Evolutionary conservation across 2,797 vertebrate genomes (phyloP).

Genomic region (Hafferia zeledoni): DNA sequence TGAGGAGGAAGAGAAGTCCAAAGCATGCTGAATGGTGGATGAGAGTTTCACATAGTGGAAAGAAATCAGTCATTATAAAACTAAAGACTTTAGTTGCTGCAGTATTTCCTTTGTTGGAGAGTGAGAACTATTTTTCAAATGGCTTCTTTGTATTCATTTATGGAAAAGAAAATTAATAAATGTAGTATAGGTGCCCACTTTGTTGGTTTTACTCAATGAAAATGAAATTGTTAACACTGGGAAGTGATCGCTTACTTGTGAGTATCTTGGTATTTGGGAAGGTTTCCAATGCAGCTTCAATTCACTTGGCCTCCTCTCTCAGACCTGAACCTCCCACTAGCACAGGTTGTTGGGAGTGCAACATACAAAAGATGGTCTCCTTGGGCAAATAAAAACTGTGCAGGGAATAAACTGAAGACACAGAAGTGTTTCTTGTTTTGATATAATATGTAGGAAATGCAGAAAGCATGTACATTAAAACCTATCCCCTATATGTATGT

Average conservation of each 20-base stretch:
- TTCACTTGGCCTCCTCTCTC: not conserved
- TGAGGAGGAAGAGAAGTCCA: not conserved
- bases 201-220: not conserved
- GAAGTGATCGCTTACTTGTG: not conserved
- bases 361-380: not conserved
- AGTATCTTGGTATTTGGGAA: not conserved
- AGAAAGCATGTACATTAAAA: not conserved
- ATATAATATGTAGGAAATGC: not conserved
- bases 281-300: not conserved
- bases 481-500: rapidly evolving
- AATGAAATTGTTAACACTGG: not conserved
- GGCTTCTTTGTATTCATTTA: not conserved
- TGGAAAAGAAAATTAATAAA: not conserved
- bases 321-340: not conserved
- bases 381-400: not conserved
- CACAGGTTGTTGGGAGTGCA: not conserved
- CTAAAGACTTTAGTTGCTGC: not conserved
- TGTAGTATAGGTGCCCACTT: not conserved
- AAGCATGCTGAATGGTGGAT: not conserved
- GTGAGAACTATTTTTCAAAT: not conserved
- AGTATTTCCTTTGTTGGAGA: not conserved
- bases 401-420: not conserved
- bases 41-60: not conserved
- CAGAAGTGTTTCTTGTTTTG: not conserved
- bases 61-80: not conserved